Evolutionary conservation across 2,113 vertebrate genomes (phyloP), one percentile per base, ranked within the genome.

Genomic region (Varanus komodoensis): DNA sequence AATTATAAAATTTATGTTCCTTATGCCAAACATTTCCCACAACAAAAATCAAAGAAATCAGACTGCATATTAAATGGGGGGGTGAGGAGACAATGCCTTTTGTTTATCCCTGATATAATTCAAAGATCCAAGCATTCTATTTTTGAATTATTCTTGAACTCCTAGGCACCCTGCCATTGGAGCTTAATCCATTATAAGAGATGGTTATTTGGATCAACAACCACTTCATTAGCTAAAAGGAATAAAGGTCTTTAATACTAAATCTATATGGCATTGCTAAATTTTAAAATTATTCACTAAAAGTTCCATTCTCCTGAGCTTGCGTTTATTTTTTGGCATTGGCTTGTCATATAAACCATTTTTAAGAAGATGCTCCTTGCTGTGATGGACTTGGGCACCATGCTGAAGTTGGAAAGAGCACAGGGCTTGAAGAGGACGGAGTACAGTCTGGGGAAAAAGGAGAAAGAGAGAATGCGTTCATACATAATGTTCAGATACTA

Each of bases 281-380:
- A 98, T 97, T 96, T 98, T 98, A 93, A 97, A 94, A 94, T 98
- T 99, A 61, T 98, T 98, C 88, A 99, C 97, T 74, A 99, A 96
- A 83, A 99, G 98, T 93, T 99, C 98, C 98, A 99, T 99, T 96
- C 98, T 98, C 96, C 98, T 98, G 81, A 99, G 98, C 96, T 99
- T 99, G 92, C 99, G 99, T 93, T 99, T 99, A 97, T 99, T 99
- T 95, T 98, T 98, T 97, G 99, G 99, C 98, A 99, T 98, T 38
- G 98, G 98, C 78, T 99, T 99, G 94, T 98, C 97, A 54, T 99
- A 99, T 94, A 99, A 97, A 89, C 99, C 99, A 87, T 97, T 98
- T 95, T 96, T 98, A 92, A 99, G 97, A 83, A 99, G 98, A 88
- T 99, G 98, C 44, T 99, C 99, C 93, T 99, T 99, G 97, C 99